phyloP scores from a whole-genome alignment of 2,888 invertebrate species.

The Ichneumoninae sp. region DNA sequence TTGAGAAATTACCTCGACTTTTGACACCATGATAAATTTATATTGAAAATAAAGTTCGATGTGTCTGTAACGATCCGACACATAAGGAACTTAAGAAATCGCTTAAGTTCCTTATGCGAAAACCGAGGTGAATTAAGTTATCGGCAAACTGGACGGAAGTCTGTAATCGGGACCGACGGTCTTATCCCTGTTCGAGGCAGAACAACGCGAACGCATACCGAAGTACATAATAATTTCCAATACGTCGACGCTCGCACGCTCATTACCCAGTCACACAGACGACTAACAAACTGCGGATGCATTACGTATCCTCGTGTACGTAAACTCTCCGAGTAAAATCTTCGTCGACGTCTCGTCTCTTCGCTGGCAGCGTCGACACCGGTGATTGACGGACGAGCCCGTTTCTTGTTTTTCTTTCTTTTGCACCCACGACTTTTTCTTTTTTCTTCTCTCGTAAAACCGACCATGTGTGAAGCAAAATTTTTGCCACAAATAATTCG shows the following conservation, averaged over 20 bases:
- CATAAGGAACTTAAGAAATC: not conserved
- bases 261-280: conserved; percentile 41
- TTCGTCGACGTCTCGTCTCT: conserved; percentile 34
- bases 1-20: too few relatives aligned
- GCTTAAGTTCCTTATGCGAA: not conserved
- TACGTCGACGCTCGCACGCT: conserved; percentile 26
- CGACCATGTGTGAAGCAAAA: conserved; percentile 7
- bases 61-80: not conserved
- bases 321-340: conserved; percentile 22
- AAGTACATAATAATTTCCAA: conserved; percentile 22
- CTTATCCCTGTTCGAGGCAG: not conserved
- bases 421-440: conserved; percentile 8
- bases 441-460: conserved; percentile 4
- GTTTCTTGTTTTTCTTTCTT: conserved; percentile 48
- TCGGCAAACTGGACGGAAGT: conserved; percentile 2
- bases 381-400: conserved; percentile 55
- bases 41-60: too few relatives aligned
- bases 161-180: conserved; percentile 24
- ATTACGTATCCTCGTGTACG: conserved; percentile 9
- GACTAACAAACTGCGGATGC: conserved; percentile 41
- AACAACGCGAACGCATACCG: not conserved
- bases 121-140: not conserved
- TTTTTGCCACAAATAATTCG: conserved; percentile 15
- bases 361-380: conserved; percentile 17
- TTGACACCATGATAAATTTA: too few relatives aligned